phyloP scores from a whole-genome alignment of 2,797 vertebrate genomes.

The Onychomys arenicola region DNA sequence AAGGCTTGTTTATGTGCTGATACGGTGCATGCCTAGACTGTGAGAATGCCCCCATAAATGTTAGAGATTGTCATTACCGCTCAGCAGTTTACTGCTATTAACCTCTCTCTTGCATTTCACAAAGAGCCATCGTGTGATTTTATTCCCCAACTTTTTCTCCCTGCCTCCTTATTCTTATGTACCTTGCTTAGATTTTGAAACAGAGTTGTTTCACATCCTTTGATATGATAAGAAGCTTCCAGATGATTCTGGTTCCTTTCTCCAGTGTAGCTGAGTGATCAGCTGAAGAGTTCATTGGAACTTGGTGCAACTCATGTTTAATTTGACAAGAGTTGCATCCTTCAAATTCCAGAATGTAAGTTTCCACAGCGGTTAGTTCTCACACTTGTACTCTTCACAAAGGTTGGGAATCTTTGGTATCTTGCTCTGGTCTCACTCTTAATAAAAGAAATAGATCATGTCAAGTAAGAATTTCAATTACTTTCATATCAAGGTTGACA shows the following conservation, averaged over 20 bases:
- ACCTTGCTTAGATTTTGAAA: background rate
- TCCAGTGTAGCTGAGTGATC: background rate
- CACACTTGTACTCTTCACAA: background rate
- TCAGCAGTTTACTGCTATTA: background rate
- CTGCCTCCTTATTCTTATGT: background rate
- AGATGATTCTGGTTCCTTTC: background rate
- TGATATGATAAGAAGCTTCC: background rate
- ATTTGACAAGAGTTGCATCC: background rate
- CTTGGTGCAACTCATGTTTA: background rate
- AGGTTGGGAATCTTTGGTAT: background rate
- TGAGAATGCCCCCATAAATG: background rate
- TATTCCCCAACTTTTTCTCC: background rate
- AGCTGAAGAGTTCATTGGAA: background rate
- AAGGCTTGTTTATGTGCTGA: background rate
- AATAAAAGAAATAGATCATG: background rate
- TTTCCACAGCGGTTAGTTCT: background rate
- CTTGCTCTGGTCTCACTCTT: background rate
- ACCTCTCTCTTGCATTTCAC: background rate
- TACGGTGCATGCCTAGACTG: background rate
- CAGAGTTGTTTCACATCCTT: background rate
- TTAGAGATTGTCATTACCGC: background rate
- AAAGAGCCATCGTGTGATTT: background rate
- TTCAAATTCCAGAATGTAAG: background rate
- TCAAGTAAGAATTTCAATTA: conserved; percentile 25
- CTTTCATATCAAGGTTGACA: conserved; percentile 30